Evolutionary conservation across 2,888 invertebrate genomes (phyloP).

Genomic region (Aspidiotus rigidus): DNA sequence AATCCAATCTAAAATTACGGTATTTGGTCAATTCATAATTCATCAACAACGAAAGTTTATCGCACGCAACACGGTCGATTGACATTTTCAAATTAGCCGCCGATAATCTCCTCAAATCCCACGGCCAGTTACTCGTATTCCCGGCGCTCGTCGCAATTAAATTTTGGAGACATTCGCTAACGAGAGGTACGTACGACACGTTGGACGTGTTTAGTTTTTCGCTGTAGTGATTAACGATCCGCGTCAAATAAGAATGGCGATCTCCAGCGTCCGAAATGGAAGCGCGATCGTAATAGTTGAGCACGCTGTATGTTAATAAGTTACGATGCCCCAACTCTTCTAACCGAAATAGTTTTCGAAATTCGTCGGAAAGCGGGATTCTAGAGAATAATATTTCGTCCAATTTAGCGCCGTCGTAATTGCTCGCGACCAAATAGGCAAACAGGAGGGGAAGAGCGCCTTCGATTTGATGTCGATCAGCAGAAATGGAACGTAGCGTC

Average conservation of each 20-base stretch:
- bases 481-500: slow-evolving; percentile 9
- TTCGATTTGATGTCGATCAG: slow-evolving; percentile 1
- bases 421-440: background rate
- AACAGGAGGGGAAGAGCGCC: slow-evolving; percentile 5
- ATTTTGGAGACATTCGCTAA: slow-evolving; percentile 13
- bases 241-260: slow-evolving; percentile 12
- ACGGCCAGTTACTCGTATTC: background rate
- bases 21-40: slow-evolving; percentile 20
- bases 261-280: slow-evolving; percentile 7
- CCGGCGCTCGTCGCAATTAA: background rate
- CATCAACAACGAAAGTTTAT: slow-evolving; percentile 24
- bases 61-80: slow-evolving; percentile 2
- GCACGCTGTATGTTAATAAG: slow-evolving; percentile 14
- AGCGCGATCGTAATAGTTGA: slow-evolving; percentile 18
- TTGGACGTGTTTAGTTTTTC: background rate
- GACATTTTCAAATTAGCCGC: background rate
- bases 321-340: slow-evolving; percentile 6
- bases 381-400: slow-evolving; percentile 13
- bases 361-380: slow-evolving; percentile 9
- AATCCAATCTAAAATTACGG: slow-evolving; percentile 11
- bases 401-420: background rate
- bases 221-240: background rate
- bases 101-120: slow-evolving; percentile 9
- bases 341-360: slow-evolving; percentile 3
- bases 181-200: background rate